Conservation (phyloP, 2,113 vertebrate genomes). For the Eonycteris spelaea region DNA sequence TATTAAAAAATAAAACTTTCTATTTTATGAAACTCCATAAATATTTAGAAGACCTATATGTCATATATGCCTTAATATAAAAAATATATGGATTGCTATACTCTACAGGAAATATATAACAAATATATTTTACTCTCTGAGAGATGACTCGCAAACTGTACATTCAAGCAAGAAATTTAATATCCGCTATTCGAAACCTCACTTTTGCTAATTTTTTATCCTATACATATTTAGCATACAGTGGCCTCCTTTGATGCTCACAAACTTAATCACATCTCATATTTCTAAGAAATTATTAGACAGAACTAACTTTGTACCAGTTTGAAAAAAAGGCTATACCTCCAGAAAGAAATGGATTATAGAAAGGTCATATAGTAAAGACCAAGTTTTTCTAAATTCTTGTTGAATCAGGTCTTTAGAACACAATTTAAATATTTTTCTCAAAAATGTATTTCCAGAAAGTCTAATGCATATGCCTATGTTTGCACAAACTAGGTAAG, state of each 20-base stretch:
- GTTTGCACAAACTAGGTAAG: background rate
- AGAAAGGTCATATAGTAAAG: background rate
- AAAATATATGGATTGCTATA: background rate
- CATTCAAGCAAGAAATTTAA: background rate
- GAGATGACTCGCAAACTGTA: background rate
- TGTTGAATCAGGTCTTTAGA: background rate
- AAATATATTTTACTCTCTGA: background rate
- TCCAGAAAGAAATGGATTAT: background rate
- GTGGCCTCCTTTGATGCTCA: background rate
- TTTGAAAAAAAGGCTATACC: background rate
- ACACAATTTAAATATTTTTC: background rate
- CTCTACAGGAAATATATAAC: background rate
- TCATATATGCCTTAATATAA: background rate
- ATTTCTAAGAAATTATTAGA: background rate
- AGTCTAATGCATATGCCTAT: background rate
- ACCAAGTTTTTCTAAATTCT: background rate
- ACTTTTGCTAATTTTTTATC: background rate
- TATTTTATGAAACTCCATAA: background rate
- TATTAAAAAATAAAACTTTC: background rate
- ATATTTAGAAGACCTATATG: background rate
- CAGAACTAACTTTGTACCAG: background rate
- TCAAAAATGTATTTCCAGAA: background rate
- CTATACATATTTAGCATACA: background rate
- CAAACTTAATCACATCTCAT: background rate
- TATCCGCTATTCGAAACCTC: background rate